Conservation (phyloP, 2,888 invertebrate species). For the Agrilus biguttatus region DNA sequence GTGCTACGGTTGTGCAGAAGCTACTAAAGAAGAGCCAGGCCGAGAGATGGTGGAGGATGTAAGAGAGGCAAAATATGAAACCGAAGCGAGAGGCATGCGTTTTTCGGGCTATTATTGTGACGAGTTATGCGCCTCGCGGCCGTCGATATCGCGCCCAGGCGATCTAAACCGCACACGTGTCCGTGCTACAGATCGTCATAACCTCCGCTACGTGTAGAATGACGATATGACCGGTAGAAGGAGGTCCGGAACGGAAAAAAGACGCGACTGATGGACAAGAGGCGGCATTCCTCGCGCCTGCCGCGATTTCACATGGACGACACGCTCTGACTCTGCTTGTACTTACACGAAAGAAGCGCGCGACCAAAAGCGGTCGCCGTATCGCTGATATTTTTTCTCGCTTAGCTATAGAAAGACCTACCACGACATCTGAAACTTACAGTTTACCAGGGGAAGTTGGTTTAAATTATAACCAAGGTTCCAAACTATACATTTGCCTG, state of each 20-base stretch:
- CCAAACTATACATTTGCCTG: no score
- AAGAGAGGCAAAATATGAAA: conserved; percentile 19
- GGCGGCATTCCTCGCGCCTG: conserved; percentile 5
- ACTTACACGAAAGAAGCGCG: no score
- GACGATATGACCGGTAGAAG: conserved; percentile 7
- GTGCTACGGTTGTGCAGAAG: conserved; percentile 7
- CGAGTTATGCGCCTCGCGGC: conserved; percentile 27
- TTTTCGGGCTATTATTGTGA: conserved; percentile 28
- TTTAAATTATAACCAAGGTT: no score
- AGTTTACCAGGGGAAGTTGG: no score
- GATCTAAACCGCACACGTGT: conserved; percentile 26
- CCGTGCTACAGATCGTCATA: conserved; percentile 26
- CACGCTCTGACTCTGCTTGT: conserved; percentile 1
- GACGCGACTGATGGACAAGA: conserved; percentile 1
- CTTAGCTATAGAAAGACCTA: no score
- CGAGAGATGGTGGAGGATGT: conserved; percentile 22
- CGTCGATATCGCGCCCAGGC: conserved; percentile 23
- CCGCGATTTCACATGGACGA: conserved; percentile 4
- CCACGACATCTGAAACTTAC: no score
- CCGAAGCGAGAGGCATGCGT: conserved; percentile 28
- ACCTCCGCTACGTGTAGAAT: conserved; percentile 14
- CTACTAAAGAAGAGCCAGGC: no score
- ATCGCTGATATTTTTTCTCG: no score
- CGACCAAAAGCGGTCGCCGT: no score
- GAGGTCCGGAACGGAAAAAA: conserved; percentile 9